phyloP scores from a whole-genome alignment of 2,888 invertebrate genomes.

The Sphecodes monilicornis region DNA sequence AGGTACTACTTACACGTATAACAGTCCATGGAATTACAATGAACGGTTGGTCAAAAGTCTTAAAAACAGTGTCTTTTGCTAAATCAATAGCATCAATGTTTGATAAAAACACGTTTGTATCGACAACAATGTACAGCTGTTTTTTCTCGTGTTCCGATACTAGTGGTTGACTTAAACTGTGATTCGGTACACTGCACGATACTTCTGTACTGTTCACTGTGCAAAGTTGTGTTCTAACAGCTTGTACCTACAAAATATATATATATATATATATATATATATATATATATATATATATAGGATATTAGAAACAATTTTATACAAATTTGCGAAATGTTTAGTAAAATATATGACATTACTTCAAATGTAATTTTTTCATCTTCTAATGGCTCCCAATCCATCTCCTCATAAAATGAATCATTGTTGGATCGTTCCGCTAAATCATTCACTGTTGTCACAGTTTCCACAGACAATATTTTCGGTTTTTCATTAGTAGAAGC shows the following conservation, averaged over 20 bases:
- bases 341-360: conserved; percentile 57
- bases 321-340: not conserved
- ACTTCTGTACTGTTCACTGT: conserved; percentile 39
- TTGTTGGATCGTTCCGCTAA: conserved; percentile 17
- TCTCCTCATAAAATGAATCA: conserved; percentile 74
- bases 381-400: conserved; percentile 83
- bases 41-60: conserved; percentile 76
- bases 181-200: conserved; percentile 58
- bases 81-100: conserved; percentile 78
- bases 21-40: conserved; percentile 82
- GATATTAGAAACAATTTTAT: not conserved
- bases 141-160: conserved; percentile 43
- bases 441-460: conserved; percentile 24
- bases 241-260: conserved; percentile 72
- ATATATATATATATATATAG: not conserved
- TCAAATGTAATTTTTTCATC: conserved; percentile 80
- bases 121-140: conserved; percentile 81
- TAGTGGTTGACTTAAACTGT: conserved; percentile 64
- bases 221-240: conserved; percentile 75
- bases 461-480: not conserved
- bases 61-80: conserved; percentile 74
- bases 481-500: not conserved
- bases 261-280: conserved; percentile 1
- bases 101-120: conserved; percentile 83
- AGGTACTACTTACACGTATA: conserved; percentile 72